Evolutionary conservation across 2,888 invertebrate species (phyloP), one percentile per base, ranked within the genome.

Genomic region (Pardosa pseudoannulata): DNA sequence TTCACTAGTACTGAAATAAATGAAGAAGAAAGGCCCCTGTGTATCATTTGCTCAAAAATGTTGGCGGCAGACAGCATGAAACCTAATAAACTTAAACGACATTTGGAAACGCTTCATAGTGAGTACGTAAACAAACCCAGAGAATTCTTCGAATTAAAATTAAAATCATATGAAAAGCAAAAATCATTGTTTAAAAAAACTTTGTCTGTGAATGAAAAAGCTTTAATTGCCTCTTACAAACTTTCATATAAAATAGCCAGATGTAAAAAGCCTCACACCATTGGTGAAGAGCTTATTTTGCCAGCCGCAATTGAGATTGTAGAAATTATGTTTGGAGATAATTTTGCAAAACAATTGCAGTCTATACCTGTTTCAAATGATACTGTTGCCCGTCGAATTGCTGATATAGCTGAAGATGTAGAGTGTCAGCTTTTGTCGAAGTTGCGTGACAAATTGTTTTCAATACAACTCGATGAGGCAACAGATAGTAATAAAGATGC

Each of bases 221-320:
- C 78, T 68, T 68, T 70, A 78, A 50, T 78, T 68, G 70, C 56
- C 13, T 79, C 29, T 62, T 70, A 71, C 70, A 79, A 79, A 70
- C 62, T 79, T 68, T 62, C 70, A 71, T 79, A 70, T 79, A 79
- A 79, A 79, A 79, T 79, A 79, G 70, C 71, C 70, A 79, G 79
- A 70, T 79, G 79, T 79, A 79, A 79, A 79, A 79, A 71, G 23
- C 79, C 62, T 79, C 79, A 79, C 62, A 70, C 62, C 70, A 70
- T 71, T 79, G 41, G 71, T 62, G 70, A 79, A 71, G 79, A 71
- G 79, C 70, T 79, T 79, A 71, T 62, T 62, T 62, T 62, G 62
- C 62, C 62, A 62, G 62, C 23, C 2, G 62, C 62, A 62, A 62
- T 27, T 62, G 62, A 62, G 62, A 71, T 46, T 71, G 71, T 71